A percentile compares a stretch with the other conserved stretches of the same genome.
Conservation (phyloP, 2,888 invertebrate species). For the Clitarchus hookeri region DNA sequence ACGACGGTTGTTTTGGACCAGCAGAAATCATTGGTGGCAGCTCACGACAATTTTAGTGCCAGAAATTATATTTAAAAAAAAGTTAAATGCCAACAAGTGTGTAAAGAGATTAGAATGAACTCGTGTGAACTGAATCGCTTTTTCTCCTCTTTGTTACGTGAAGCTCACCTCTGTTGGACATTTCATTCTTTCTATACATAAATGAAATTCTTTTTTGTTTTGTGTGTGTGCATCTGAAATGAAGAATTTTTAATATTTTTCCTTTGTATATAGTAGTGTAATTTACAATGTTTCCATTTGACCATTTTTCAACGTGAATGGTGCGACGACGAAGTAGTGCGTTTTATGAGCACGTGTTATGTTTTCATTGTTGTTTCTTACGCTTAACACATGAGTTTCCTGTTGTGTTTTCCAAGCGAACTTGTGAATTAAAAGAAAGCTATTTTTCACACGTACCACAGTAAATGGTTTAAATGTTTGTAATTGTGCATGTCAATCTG, state of each 20-base stretch:
- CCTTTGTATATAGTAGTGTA: background rate
- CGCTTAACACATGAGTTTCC: background rate
- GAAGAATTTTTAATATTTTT: background rate
- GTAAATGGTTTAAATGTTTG: background rate
- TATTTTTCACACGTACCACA: constrained; percentile 2
- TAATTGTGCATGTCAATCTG: background rate
- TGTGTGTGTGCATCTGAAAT: background rate
- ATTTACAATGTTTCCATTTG: background rate
- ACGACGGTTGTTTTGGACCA: constrained; percentile 54
- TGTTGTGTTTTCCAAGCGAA: background rate
- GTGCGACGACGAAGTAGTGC: background rate
- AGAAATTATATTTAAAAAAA: background rate
- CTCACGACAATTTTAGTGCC: constrained; percentile 2
- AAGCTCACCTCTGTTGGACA: constrained; percentile 14
- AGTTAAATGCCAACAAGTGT: background rate
- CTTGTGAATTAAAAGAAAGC: constrained; percentile 6
- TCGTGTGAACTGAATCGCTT: background rate
- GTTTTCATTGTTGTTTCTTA: constrained; percentile 1
- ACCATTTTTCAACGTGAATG: background rate
- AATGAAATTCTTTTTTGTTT: background rate
- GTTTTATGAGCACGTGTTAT: background rate
- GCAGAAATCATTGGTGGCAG: background rate
- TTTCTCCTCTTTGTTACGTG: constrained; percentile 1
- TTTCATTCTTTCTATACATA: background rate
- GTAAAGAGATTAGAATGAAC: background rate